Evolutionary conservation across 2,888 invertebrate species (phyloP).

Genomic region (Thecophora atra): DNA sequence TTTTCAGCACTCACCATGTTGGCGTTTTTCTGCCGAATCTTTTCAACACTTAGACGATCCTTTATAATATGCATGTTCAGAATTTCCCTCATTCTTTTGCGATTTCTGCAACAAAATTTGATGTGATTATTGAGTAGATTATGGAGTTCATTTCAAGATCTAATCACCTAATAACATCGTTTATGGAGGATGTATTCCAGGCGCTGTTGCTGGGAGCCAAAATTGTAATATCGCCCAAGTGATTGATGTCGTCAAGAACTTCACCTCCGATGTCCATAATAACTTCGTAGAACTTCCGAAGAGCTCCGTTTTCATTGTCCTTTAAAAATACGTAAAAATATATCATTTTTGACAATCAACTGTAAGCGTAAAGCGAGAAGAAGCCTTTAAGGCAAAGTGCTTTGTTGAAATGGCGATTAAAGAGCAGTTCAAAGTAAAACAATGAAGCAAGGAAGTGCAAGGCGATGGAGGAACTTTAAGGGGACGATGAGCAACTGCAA

Average conservation of each 20-base stretch:
- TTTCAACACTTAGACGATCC: constrained; percentile 78
- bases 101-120: constrained; percentile 68
- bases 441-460: too few relatives aligned
- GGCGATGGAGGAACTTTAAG: too few relatives aligned
- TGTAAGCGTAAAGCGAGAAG: too few relatives aligned
- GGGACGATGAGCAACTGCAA: too few relatives aligned
- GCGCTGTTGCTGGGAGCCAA: constrained; percentile 92
- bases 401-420: too few relatives aligned
- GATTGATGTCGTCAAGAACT: constrained; percentile 77
- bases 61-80: constrained; percentile 84
- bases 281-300: constrained; percentile 84
- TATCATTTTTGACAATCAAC: background rate
- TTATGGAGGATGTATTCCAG: constrained; percentile 79
- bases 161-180: constrained; percentile 75
- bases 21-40: constrained; percentile 77
- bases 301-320: constrained; percentile 79
- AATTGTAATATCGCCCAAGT: constrained; percentile 80
- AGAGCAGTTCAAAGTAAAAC: too few relatives aligned
- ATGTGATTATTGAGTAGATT: background rate
- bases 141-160: background rate
- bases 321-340: constrained; percentile 51
- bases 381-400: too few relatives aligned
- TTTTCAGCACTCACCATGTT: constrained; percentile 70
- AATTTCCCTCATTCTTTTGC: constrained; percentile 78
- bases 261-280: constrained; percentile 81